phyloP scores from a whole-genome alignment of 2,888 invertebrate genomes.

The Polydrusus tereticollis region DNA sequence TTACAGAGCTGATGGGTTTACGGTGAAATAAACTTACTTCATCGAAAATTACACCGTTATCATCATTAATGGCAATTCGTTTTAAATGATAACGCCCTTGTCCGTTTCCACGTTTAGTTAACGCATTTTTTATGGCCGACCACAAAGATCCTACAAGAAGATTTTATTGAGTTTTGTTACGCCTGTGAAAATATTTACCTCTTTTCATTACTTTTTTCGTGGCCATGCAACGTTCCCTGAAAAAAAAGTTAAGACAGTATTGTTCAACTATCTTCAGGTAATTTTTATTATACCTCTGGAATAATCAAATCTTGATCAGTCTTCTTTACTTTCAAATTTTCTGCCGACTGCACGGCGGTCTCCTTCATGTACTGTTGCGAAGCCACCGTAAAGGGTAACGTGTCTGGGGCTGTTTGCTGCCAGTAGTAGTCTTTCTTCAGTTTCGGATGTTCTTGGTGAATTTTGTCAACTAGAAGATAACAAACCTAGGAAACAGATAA shows the following conservation, averaged over 20 bases:
- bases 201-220: background rate
- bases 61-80: conserved; percentile 43
- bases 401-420: conserved; percentile 74
- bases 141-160: conserved; percentile 39
- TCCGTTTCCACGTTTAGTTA: background rate
- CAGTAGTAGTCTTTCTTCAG: conserved; percentile 89
- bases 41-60: conserved; percentile 42
- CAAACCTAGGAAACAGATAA: conserved; percentile 73
- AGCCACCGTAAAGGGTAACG: conserved; percentile 88
- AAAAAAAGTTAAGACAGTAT: background rate
- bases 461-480: conserved; percentile 91
- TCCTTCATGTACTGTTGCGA: conserved; percentile 85
- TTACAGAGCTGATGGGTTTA: no score
- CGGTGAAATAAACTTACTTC: no score
- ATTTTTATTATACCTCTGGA: conserved; percentile 50
- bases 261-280: background rate
- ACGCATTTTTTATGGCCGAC: conserved; percentile 12
- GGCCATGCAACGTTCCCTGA: background rate
- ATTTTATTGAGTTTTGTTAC: background rate
- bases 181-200: background rate
- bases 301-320: conserved; percentile 69
- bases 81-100: conserved; percentile 30
- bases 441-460: conserved; percentile 91
- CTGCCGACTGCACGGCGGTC: conserved; percentile 87
- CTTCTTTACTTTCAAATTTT: conserved; percentile 80